These are phyloP conservation scores for Doryteuthis pealeii DNA, from an alignment of 1,140 invertebrate genomes.

Conservation along the genomic window DNA sequence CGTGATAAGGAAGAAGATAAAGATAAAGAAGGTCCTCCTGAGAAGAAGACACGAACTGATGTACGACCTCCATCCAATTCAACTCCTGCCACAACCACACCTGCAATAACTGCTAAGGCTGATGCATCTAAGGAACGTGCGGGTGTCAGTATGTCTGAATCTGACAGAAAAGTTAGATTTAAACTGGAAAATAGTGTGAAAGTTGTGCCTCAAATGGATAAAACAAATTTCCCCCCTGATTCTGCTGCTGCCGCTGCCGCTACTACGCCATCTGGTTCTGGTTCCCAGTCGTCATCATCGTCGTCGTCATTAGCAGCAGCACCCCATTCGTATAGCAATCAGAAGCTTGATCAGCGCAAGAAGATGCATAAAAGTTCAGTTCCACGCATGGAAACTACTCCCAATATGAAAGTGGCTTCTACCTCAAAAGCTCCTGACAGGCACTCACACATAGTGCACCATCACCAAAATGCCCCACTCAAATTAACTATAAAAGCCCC, in stretches of 20 bases:
- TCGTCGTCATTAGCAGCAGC: not conserved
- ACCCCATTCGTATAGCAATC: not conserved
- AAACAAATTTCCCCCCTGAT: not conserved
- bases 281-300: not conserved
- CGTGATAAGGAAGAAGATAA: slow-evolving; percentile 8
- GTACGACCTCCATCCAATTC: not conserved
- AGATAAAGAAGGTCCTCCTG: slow-evolving; percentile 6
- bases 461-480: not conserved
- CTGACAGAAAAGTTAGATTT: not conserved
- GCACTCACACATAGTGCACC: not conserved
- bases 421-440: not conserved
- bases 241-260: not conserved
- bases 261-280: not conserved
- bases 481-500: slow-evolving; percentile 5
- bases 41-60: not conserved
- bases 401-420: not conserved
- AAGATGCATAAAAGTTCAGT: not conserved
- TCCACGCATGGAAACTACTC: not conserved
- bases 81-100: not conserved
- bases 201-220: not conserved
- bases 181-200: not conserved
- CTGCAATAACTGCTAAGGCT: not conserved
- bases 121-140: not conserved
- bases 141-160: not conserved
- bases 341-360: not conserved